Conservation (phyloP, 2,888 invertebrate species). For the Oligia latruncula region DNA sequence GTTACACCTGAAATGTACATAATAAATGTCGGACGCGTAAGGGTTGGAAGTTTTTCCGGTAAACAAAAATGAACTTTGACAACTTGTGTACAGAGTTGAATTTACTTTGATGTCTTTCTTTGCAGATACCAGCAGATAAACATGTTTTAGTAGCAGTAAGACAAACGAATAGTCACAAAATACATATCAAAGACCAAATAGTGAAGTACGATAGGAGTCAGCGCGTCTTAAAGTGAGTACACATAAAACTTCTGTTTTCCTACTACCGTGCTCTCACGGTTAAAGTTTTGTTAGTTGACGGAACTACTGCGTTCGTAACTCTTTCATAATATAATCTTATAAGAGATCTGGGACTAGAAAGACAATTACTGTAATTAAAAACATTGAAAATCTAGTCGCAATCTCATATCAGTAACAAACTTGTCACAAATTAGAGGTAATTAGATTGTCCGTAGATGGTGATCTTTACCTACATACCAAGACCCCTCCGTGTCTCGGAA, state of each 20-base stretch:
- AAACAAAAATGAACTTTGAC: constrained; percentile 53
- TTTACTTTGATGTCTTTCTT: constrained; percentile 65
- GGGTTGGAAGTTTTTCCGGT: constrained; percentile 42
- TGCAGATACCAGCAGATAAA: constrained; percentile 92
- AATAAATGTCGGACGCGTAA: constrained; percentile 72
- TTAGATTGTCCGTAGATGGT: too few relatives aligned
- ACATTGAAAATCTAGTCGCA: too few relatives aligned
- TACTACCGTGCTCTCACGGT: constrained; percentile 12
- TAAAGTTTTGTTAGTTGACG: constrained; percentile 29
- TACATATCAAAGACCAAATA: constrained; percentile 94
- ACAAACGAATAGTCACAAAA: constrained; percentile 94
- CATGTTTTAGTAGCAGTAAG: constrained; percentile 94
- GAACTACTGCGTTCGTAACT: constrained; percentile 7
- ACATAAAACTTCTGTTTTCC: constrained; percentile 33
- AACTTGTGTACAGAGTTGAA: constrained; percentile 37
- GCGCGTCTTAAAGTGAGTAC: constrained; percentile 92
- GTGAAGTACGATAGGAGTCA: constrained; percentile 94
- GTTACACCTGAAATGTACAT: constrained; percentile 78
- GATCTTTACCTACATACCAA: too few relatives aligned
- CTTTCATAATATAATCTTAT: constrained; percentile 13
- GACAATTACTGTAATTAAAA: not conserved
- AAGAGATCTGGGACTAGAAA: not conserved
- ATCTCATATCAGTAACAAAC: not conserved
- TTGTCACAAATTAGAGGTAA: not conserved
- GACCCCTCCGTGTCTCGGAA: too few relatives aligned